Conservation (phyloP, 2,113 vertebrate genomes). For the Setophaga kirtlandii region DNA sequence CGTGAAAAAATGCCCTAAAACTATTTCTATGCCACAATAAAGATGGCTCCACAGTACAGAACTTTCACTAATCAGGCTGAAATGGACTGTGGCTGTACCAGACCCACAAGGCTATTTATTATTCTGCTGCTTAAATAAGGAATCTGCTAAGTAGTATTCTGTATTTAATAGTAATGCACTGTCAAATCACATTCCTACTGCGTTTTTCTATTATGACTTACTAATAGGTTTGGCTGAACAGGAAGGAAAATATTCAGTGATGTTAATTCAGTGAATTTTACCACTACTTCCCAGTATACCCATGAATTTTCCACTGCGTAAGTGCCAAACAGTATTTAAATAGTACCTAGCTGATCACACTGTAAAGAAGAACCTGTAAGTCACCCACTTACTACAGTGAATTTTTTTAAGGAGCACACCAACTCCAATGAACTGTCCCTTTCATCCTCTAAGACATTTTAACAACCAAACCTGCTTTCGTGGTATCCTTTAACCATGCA, state of each 20-base stretch:
- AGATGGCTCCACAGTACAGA: background rate
- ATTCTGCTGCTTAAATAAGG: background rate
- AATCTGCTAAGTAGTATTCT: conserved; percentile 37
- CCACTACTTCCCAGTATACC: background rate
- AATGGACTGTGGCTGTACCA: background rate
- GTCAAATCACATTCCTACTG: conserved; percentile 23
- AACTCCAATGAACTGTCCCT: background rate
- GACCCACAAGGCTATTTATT: background rate
- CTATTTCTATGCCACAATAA: background rate
- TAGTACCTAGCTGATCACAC: background rate
- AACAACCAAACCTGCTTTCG: background rate
- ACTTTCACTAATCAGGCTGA: background rate
- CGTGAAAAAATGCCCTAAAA: background rate
- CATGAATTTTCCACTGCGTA: conserved; percentile 1
- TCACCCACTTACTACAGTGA: background rate
- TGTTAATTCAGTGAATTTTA: conserved; percentile 19
- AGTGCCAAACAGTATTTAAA: conserved; percentile 3
- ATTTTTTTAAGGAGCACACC: background rate
- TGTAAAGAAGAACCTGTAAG: background rate
- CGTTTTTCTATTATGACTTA: background rate
- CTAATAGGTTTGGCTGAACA: conserved; percentile 40
- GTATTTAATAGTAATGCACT: background rate
- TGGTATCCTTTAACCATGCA: background rate
- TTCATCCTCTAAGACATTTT: background rate
- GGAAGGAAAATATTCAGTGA: conserved; percentile 43